Base-by-base conservation (phyloP, 2,113 vertebrate genomes). In the Monarcha castaneiventris region DNA sequence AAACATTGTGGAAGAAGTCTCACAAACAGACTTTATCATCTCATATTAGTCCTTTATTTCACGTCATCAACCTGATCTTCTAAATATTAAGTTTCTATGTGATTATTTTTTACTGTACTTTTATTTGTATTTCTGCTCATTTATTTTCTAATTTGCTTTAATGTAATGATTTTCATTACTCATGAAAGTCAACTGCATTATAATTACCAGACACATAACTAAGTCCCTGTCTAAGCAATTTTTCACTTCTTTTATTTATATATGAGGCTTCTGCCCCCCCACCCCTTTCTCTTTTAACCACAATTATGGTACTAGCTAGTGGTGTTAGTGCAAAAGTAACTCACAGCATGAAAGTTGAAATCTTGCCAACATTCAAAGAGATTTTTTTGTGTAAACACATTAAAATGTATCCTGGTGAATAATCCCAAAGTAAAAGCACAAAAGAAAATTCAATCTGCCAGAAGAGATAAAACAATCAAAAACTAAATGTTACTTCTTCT, bases 241-340 rank as follows among this genome's bases (percentile, higher is more conserved):
- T 80, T 51, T 13, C 11, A 37, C 13, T 58, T 16, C 27, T 64
- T 91, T 87, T 32, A 25, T 23, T 61, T 54, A 21, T 26, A 58
- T 7, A 5, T 67, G n/a, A 43, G 21, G 13, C 22, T 1, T 12
- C 9, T 44, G 44, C 18, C 18, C 17, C 44, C 18, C 44, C 8
- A 6, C 1, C 6, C 2, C 5, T n/a, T 62, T 68, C 35, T 29
- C 35, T 89, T 76, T 44, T 30, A 52, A 11, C 10, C 0, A 1
- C 30, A 82, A 35, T 64, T 84, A 48, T 29, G 67, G 2, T 14
- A 39, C 8, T n/a, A 64, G 21, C 29, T 23, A 46, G 17, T 29
- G 2, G 8, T 37, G n/a, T 43, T n/a, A 58, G 20, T 35, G 27
- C 82, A 90, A 82, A 91, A 52, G 16, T 44, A 71, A 68, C 7